Evolutionary conservation across 2,797 vertebrate species (phyloP).

Genomic region (Orientallactaga sibirica): DNA sequence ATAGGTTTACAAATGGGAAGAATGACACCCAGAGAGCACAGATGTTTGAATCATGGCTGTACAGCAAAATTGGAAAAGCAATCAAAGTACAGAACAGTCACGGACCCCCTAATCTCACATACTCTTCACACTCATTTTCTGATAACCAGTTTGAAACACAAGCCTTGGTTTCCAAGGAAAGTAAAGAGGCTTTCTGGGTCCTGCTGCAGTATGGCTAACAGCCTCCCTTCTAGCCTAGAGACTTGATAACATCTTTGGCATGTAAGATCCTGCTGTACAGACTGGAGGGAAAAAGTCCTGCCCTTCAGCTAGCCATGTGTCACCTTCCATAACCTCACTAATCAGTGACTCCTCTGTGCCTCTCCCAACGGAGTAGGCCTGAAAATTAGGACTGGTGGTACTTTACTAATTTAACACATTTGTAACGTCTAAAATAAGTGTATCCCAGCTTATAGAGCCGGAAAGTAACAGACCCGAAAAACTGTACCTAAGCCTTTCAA

Average conservation of each 20-base stretch:
- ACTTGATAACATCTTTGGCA: not conserved
- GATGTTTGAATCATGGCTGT: not conserved
- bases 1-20: constrained; percentile 42
- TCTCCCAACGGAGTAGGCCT: not conserved
- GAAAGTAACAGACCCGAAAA: constrained; percentile 40
- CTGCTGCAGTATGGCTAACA: not conserved
- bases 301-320: not conserved
- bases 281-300: not conserved
- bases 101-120: not conserved
- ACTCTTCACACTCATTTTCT: not conserved
- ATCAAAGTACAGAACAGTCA: not conserved
- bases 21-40: constrained; percentile 29
- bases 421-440: constrained; percentile 3
- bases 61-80: constrained; percentile 26
- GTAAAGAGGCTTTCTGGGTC: constrained; percentile 16
- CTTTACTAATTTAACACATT: constrained; percentile 25
- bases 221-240: constrained; percentile 7
- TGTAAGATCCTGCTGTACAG: not conserved
- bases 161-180: not conserved
- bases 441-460: constrained; percentile 44
- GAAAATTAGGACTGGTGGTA: constrained; percentile 38
- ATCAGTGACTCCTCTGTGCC: constrained; percentile 13
- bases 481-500: not conserved
- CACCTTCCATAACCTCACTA: not conserved
- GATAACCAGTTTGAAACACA: constrained; percentile 43